These are phyloP conservation scores for Paratrypauchen microcephalus DNA, from an alignment of 2,797 vertebrate genomes.

Conservation along the genomic window DNA sequence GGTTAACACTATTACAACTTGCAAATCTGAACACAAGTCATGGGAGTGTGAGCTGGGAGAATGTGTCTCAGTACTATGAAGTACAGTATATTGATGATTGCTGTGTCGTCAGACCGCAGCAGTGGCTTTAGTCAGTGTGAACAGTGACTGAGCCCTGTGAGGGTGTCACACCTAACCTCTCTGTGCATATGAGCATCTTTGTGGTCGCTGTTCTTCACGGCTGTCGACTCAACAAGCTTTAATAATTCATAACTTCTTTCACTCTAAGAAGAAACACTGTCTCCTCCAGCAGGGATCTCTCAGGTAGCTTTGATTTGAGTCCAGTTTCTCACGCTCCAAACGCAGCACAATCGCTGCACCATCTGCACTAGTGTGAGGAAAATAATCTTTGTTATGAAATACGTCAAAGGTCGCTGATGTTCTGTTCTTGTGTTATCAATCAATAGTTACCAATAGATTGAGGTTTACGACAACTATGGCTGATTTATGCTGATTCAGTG, in stretches of 20 bases:
- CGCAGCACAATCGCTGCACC: conserved; percentile 2
- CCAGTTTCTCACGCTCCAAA: conserved; percentile 26
- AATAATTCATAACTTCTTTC: conserved; percentile 73
- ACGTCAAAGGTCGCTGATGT: too few species aligned
- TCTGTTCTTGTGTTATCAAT: too few species aligned
- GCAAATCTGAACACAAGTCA: neutral
- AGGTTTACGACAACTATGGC: too few species aligned
- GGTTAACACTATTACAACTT: neutral
- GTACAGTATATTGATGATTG: conserved; percentile 19
- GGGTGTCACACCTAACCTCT: conserved; percentile 49
- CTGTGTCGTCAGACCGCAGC: conserved; percentile 47
- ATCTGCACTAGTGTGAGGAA: neutral
- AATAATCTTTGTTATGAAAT: too few species aligned
- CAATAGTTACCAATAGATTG: too few species aligned
- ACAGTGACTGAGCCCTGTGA: conserved; percentile 42
- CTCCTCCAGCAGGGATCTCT: conserved; percentile 58
- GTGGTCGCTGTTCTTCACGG: conserved; percentile 59
- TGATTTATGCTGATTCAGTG: too few species aligned
- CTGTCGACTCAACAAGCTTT: conserved; percentile 65
- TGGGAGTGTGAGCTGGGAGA: conserved; percentile 8
- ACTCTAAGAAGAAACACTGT: conserved; percentile 66
- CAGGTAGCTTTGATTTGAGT: conserved; percentile 68
- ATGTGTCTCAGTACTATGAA: conserved; percentile 11
- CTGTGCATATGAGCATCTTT: conserved; percentile 33
- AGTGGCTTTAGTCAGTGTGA: conserved; percentile 61